Evolutionary conservation across 2,888 invertebrate species (phyloP).

Genomic region (Rhagonycha lutea): DNA sequence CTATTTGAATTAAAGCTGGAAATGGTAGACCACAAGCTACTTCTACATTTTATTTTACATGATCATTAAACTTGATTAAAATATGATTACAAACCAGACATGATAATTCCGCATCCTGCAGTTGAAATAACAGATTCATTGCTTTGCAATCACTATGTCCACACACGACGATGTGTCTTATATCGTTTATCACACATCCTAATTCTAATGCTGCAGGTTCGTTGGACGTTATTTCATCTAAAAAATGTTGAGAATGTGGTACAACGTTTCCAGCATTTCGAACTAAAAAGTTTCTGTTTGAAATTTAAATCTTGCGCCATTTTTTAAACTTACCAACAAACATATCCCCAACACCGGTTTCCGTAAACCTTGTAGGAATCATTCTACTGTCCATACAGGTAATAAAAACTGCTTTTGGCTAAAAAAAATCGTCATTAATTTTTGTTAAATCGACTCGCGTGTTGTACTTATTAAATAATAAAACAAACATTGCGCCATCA

Average conservation of each 20-base stretch:
- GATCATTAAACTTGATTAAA: background rate
- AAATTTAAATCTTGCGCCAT: constrained; percentile 3
- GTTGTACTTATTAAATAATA: background rate
- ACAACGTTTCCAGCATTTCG: constrained; percentile 96
- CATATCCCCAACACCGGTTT: constrained; percentile 96
- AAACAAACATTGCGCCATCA: constrained; percentile 4
- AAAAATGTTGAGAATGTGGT: constrained; percentile 87
- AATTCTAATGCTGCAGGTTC: constrained; percentile 96
- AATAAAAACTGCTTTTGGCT: constrained; percentile 97
- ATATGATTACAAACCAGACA: constrained; percentile 59
- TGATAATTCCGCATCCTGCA: constrained; percentile 79
- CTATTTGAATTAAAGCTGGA: no score
- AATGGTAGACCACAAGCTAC: background rate
- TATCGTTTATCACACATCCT: constrained; percentile 89
- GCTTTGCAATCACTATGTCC: constrained; percentile 99
- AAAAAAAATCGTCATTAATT: constrained; percentile 33
- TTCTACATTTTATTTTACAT: background rate
- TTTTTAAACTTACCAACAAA: constrained; percentile 76
- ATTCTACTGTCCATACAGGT: constrained; percentile 98
- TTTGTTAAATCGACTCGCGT: background rate
- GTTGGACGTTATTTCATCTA: constrained; percentile 85
- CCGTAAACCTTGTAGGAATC: constrained; percentile 93
- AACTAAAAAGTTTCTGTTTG: constrained; percentile 60
- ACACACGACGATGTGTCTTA: constrained; percentile 91
- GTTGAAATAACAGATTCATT: constrained; percentile 87